Percentiles rank a stretch among this genome's conserved stretches.
Conservation (phyloP, 2,797 vertebrate species). For the Xenops minutus region DNA sequence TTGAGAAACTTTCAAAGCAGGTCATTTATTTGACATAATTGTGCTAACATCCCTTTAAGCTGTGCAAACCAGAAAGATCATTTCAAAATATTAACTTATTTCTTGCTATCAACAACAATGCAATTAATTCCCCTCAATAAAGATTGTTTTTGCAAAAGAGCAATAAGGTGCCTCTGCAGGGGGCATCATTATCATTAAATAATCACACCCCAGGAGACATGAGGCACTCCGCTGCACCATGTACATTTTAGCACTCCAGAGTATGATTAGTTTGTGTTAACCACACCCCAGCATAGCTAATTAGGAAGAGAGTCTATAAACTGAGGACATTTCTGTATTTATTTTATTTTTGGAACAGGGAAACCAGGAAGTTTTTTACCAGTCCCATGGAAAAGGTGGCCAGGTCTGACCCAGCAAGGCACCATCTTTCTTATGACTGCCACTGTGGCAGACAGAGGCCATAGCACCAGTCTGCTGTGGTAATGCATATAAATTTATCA, state of each 20-base stretch:
- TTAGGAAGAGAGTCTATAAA: conserved; percentile 36
- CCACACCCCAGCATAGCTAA: conserved; percentile 68
- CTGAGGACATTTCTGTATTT: neutral
- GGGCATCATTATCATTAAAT: conserved; percentile 72
- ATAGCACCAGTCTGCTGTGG: accelerated
- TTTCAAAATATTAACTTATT: conserved; percentile 74
- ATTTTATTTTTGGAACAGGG: neutral
- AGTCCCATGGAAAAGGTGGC: neutral
- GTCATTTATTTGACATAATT: conserved; percentile 68
- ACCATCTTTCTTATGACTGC: accelerated
- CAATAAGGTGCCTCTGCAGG: conserved; percentile 76
- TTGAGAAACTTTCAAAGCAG: conserved; percentile 57
- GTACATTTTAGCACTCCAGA: conserved; percentile 66
- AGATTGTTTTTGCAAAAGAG: conserved; percentile 73
- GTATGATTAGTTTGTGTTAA: conserved; percentile 66
- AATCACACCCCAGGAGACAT: conserved; percentile 73
- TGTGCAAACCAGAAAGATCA: conserved; percentile 53
- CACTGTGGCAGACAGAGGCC: neutral
- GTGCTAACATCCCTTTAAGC: conserved; percentile 49
- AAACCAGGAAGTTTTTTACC: neutral
- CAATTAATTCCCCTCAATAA: conserved; percentile 76
- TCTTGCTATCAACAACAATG: conserved; percentile 74
- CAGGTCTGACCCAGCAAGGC: neutral
- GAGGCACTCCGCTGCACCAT: conserved; percentile 56
- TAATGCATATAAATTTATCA: neutral